Conservation (phyloP, 1,140 invertebrate species). For the Saccostrea cuccullata region DNA sequence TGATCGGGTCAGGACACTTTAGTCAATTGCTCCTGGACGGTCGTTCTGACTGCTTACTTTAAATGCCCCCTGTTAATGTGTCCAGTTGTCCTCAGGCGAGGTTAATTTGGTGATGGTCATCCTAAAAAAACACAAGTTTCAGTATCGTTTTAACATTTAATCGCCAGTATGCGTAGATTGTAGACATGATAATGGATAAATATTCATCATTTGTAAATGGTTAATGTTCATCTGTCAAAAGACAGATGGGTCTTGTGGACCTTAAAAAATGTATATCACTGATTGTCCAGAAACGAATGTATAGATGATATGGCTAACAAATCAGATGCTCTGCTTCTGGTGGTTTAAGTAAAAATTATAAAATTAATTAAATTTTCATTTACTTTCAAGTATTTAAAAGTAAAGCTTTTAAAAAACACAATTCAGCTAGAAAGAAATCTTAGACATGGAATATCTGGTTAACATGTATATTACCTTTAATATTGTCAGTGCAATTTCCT, state of each 20-base stretch:
- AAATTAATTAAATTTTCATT: too few species aligned
- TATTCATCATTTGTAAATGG: background rate
- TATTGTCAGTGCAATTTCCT: too few species aligned
- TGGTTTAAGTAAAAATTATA: too few species aligned
- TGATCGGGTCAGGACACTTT: background rate
- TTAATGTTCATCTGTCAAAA: background rate
- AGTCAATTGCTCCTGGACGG: background rate
- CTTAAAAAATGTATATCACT: background rate
- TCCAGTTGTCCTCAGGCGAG: background rate
- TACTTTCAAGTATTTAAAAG: too few species aligned
- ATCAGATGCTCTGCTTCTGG: too few species aligned
- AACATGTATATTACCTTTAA: too few species aligned
- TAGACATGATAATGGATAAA: background rate
- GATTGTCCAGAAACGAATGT: too few species aligned
- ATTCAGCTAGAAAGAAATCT: too few species aligned
- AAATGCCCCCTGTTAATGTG: background rate
- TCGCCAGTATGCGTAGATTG: slow-evolving; percentile 6
- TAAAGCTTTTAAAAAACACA: too few species aligned
- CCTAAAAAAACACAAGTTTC: slow-evolving; percentile 13
- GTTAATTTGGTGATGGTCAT: background rate
- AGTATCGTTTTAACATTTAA: slow-evolving; percentile 26
- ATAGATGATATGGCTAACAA: too few species aligned
- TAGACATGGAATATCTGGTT: too few species aligned
- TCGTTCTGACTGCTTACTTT: background rate
- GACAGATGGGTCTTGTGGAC: background rate